Evolutionary conservation across 1,140 invertebrate genomes (phyloP), one percentile per base, ranked within the genome.

Genomic region (Aphaenogaster ashmeadi): DNA sequence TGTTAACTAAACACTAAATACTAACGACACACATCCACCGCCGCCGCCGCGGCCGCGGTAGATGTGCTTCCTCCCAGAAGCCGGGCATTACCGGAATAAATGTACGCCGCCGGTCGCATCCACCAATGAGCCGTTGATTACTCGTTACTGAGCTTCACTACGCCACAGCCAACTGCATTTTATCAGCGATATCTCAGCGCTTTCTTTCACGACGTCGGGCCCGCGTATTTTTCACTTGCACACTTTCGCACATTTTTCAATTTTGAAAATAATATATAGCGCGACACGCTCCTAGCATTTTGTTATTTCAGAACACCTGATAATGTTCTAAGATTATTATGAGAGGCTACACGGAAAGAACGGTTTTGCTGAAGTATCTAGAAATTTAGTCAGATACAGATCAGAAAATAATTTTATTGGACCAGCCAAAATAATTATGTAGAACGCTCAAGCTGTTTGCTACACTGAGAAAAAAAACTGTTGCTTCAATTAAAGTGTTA

Each of bases 1-100:
- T 95, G 94, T 94, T 94, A 94, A 94, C 94, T 94, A 94, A 95
- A 94, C 93, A 95, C 94, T 94, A 95, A 95, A 94, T 94, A 95
- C 94, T 93, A 94, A 94, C 94, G 92, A 93, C 94, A 94, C 93
- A 94, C 91, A 90, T 92, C 81, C 62, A 89, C 69, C 56, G 79
- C 27, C 69, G 56, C 18, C 79, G 50, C 75, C 60, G 60, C 79
- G 81, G 78, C 58, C 21, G 56, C 56, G 62, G 50, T 67, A 62
- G 36, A 71, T 74, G 47, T n/a, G 18, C 18, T 52, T 75, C 15
- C 72, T 74, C 62, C 36, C 54, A 38, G 33, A 21, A 15, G 56
- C 18, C 18, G 33, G 3, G 41, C 85, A 58, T 89, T 87, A 84
- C 52, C 52, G 72, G 79, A 62, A 89, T 21, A 86, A 89, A 87